phyloP scores from a whole-genome alignment of 2,888 invertebrate genomes.

The Melieria omissa region DNA sequence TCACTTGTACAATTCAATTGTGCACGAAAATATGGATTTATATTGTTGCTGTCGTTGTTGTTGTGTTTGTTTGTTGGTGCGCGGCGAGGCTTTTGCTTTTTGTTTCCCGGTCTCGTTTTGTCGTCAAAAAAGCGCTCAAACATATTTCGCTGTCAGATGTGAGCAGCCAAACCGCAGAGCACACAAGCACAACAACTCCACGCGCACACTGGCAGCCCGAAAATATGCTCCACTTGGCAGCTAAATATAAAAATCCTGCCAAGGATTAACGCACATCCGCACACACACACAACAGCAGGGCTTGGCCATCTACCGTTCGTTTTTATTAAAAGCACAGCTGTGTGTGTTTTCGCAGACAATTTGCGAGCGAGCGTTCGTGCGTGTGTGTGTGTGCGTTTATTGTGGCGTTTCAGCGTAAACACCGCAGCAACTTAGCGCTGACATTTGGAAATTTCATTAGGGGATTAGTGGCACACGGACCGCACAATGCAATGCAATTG shows the following conservation, averaged over 20 bases:
- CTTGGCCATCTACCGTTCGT: too few relatives aligned
- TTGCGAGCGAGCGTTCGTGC: not conserved
- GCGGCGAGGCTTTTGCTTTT: too few relatives aligned
- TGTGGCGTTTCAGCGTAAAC: slow-evolving; percentile 26
- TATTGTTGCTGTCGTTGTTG: too few relatives aligned
- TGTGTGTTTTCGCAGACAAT: slow-evolving; percentile 12
- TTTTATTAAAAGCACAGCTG: not conserved
- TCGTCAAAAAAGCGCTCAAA: too few relatives aligned
- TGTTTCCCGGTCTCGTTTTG: too few relatives aligned
- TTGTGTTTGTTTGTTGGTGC: too few relatives aligned
- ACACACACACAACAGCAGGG: too few relatives aligned
- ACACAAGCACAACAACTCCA: slow-evolving; percentile 8
- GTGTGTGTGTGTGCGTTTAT: not conserved
- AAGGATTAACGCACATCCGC: slow-evolving; percentile 1
- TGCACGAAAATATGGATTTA: too few relatives aligned
- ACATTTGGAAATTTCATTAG: slow-evolving; percentile 39
- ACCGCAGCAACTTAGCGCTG: slow-evolving; percentile 36
- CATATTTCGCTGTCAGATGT: too few relatives aligned
- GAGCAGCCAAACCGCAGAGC: too few relatives aligned
- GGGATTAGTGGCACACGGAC: slow-evolving; percentile 10
- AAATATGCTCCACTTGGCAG: slow-evolving; percentile 14
- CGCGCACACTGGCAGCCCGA: not conserved
- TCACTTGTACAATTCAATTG: too few relatives aligned
- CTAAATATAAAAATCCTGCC: slow-evolving; percentile 17
- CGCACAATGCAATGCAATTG: too few relatives aligned